Evolutionary conservation across 2,888 invertebrate genomes (phyloP).

Genomic region (Hofmannophila pseudospretella): DNA sequence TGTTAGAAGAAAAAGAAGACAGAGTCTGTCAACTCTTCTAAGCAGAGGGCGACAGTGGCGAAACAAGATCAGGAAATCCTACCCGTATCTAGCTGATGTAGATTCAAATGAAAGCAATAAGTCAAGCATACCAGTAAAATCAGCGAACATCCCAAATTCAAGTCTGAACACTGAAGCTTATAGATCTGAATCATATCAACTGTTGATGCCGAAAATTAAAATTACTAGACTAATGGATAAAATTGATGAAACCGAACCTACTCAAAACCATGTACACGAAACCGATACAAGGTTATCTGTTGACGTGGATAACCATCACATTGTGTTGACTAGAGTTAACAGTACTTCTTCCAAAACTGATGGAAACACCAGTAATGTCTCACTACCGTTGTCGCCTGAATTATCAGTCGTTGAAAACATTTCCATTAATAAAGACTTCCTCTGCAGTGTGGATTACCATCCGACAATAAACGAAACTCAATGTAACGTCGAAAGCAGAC

Average conservation of each 20-base stretch:
- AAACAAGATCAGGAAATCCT: constrained; percentile 25
- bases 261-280: constrained; percentile 14
- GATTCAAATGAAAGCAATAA: constrained; percentile 14
- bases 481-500: constrained; percentile 17
- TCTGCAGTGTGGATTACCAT: constrained; percentile 23
- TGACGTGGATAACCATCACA: constrained; percentile 9
- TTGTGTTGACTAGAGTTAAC: neutral
- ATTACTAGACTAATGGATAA: constrained; percentile 27
- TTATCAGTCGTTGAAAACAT: constrained; percentile 63
- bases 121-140: constrained; percentile 9
- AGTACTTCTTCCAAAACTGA: constrained; percentile 5
- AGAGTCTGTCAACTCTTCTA: constrained; percentile 19
- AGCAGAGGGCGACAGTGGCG: constrained; percentile 7
- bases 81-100: constrained; percentile 27
- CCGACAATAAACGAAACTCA: constrained; percentile 38
- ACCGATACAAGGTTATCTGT: constrained; percentile 5
- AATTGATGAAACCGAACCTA: constrained; percentile 37
- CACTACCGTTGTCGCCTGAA: constrained; percentile 59
- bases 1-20: constrained; percentile 32
- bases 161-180: constrained; percentile 39
- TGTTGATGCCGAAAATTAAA: constrained; percentile 35
- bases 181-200: constrained; percentile 55
- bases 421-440: constrained; percentile 42
- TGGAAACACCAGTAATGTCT: constrained; percentile 50
- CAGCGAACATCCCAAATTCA: constrained; percentile 30